Evolutionary conservation across 1,140 invertebrate genomes (phyloP).

Genomic region (Andrena cerasifolii): DNA sequence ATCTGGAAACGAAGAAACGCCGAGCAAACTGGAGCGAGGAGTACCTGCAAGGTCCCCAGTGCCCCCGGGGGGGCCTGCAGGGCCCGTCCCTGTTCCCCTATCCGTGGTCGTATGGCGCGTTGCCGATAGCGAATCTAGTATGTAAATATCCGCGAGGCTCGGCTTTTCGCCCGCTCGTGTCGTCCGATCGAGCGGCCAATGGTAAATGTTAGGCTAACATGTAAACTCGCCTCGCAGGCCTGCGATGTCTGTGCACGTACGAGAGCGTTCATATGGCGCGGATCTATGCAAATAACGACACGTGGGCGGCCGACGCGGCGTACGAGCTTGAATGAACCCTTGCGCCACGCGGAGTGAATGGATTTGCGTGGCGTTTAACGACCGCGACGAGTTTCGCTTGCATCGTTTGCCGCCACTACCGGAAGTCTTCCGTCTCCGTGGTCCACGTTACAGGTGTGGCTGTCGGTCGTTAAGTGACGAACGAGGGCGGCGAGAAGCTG

Average conservation of each 20-base stretch:
- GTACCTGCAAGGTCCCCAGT: background rate
- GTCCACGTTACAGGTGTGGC: conserved; percentile 62
- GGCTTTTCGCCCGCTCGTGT: conserved; percentile 53
- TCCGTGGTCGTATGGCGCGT: conserved; percentile 31
- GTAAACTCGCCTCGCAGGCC: conserved; percentile 13
- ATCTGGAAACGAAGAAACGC: too few species aligned
- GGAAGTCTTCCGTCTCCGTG: conserved; percentile 66
- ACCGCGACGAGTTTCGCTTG: conserved; percentile 56
- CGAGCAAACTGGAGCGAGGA: too few species aligned
- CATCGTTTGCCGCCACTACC: conserved; percentile 52
- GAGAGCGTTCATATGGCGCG: conserved; percentile 42
- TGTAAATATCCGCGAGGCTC: conserved; percentile 64
- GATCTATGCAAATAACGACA: conserved; percentile 70
- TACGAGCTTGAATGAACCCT: conserved; percentile 71
- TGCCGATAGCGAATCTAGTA: conserved; percentile 67
- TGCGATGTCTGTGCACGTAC: background rate
- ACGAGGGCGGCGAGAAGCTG: conserved; percentile 28
- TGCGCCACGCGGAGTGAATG: conserved; percentile 72
- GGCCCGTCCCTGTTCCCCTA: conserved; percentile 17
- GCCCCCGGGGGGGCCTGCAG: background rate
- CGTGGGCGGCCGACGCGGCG: conserved; percentile 64
- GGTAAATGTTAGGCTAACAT: conserved; percentile 49
- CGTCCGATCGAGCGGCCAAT: conserved; percentile 46
- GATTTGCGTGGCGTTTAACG: conserved; percentile 65
- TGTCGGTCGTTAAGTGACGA: conserved; percentile 34